Conservation (phyloP, 2,113 vertebrate species). For the Macquaria australasica region DNA sequence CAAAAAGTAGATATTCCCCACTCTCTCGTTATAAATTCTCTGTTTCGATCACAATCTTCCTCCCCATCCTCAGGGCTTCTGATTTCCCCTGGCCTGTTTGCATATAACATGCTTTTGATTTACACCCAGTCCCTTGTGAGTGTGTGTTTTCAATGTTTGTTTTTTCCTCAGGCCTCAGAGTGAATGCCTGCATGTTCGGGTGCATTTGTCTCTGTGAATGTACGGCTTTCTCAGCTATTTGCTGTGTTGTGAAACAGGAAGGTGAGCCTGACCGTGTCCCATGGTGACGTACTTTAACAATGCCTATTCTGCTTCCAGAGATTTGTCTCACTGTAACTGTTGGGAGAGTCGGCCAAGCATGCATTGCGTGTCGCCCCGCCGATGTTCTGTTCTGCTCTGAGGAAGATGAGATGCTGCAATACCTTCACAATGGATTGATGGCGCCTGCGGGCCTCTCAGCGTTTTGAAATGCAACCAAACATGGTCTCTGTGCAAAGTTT, state of each 20-base stretch:
- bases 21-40: conserved; percentile 61
- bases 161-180: conserved; percentile 41
- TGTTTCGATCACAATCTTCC: conserved; percentile 47
- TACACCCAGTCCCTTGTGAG: conserved; percentile 61
- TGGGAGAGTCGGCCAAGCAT: conserved; percentile 53
- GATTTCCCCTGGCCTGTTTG: conserved; percentile 62
- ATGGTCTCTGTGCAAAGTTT: conserved; percentile 56
- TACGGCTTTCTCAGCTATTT: conserved; percentile 48
- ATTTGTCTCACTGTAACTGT: conserved; percentile 59
- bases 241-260: conserved; percentile 68
- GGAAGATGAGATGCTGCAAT: conserved; percentile 73
- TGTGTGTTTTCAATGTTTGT: conserved; percentile 44
- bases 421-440: conserved; percentile 71
- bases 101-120: conserved; percentile 66
- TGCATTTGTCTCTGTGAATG: conserved; percentile 45
- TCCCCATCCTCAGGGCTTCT: conserved; percentile 62
- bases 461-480: conserved; percentile 73
- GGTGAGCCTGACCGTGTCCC: conserved; percentile 58
- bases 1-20: conserved; percentile 49
- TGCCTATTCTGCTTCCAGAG: conserved; percentile 69
- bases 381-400: conserved; percentile 24
- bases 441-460: conserved; percentile 56
- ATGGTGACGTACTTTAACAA: conserved; percentile 54
- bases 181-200: conserved; percentile 37
- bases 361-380: conserved; percentile 14